phyloP scores from a whole-genome alignment of 2,797 vertebrate genomes.

The Cossypha caffra region DNA sequence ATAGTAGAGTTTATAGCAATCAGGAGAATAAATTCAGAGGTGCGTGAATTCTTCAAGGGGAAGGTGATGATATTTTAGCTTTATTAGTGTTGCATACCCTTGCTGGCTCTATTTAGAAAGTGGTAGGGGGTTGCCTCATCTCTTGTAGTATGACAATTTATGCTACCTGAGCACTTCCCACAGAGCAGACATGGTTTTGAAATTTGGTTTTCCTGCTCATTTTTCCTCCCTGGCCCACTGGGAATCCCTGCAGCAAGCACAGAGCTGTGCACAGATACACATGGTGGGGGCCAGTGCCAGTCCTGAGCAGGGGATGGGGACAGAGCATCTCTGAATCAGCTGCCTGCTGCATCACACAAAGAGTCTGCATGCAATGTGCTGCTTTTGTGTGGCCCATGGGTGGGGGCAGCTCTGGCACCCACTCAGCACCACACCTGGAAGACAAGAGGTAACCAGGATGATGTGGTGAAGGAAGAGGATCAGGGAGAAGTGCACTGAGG shows the following conservation, averaged over 20 bases:
- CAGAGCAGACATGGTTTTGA: not conserved
- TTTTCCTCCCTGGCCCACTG: not conserved
- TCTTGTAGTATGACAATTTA: not conserved
- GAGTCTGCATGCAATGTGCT: rapidly evolving
- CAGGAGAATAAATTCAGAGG: not conserved
- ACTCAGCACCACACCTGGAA: not conserved
- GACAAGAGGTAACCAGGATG: not conserved
- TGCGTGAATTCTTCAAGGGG: not conserved
- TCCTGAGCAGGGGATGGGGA: rapidly evolving
- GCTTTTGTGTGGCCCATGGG: rapidly evolving
- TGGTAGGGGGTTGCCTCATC: not conserved
- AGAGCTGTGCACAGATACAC: not conserved
- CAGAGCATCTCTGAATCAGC: not conserved
- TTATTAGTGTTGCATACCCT: not conserved
- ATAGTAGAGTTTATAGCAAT: not conserved
- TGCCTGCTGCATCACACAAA: rapidly evolving
- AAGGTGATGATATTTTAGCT: not conserved
- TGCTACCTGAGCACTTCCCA: constrained; percentile 21
- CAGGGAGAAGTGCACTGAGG: not conserved
- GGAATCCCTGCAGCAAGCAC: constrained; percentile 22
- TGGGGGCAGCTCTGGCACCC: not conserved
- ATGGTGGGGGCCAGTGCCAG: not conserved
- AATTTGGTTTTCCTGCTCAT: constrained; percentile 2
- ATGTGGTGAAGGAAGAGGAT: rapidly evolving
- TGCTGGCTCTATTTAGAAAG: constrained; percentile 52